Conservation (phyloP, 2,888 invertebrate genomes). For the Cheilosia vulpina region DNA sequence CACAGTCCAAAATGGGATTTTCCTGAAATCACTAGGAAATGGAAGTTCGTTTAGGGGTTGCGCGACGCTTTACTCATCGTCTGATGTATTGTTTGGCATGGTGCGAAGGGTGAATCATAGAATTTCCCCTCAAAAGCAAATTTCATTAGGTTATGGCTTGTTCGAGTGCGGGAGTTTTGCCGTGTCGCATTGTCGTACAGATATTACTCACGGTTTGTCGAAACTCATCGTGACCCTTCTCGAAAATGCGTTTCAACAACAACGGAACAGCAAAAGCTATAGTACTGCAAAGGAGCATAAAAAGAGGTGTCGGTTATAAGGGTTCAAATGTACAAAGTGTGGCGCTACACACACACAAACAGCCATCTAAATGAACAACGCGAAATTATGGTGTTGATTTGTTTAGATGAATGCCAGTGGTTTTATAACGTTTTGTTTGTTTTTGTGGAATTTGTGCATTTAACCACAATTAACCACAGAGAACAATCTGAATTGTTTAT, state of each 20-base stretch:
- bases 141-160: slow-evolving; percentile 65
- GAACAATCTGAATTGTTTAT: slow-evolving; percentile 20
- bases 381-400: slow-evolving; percentile 23
- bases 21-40: slow-evolving; percentile 54
- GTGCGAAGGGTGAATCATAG: slow-evolving; percentile 73
- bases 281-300: slow-evolving; percentile 9
- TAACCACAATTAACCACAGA: slow-evolving; percentile 60
- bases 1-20: slow-evolving; percentile 60
- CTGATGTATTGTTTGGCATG: slow-evolving; percentile 43
- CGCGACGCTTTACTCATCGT: slow-evolving; percentile 30
- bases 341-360: slow-evolving; percentile 26
- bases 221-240: slow-evolving; percentile 61
- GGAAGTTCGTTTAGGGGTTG: slow-evolving; percentile 71
- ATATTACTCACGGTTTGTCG: slow-evolving; percentile 64
- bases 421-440: slow-evolving; percentile 43
- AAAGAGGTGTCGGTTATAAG: slow-evolving; percentile 40
- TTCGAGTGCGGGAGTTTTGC: slow-evolving; percentile 48
- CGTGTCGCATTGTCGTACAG: not conserved
- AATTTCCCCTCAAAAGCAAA: slow-evolving; percentile 61
- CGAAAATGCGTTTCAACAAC: slow-evolving; percentile 45
- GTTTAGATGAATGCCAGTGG: slow-evolving; percentile 15
- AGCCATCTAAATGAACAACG: slow-evolving; percentile 52
- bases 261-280: slow-evolving; percentile 4
- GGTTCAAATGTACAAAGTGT: slow-evolving; percentile 52
- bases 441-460: slow-evolving; percentile 58